Evolutionary conservation across 2,888 invertebrate genomes (phyloP), one percentile per base, ranked within the genome.

Genomic region (Philaethria dido): DNA sequence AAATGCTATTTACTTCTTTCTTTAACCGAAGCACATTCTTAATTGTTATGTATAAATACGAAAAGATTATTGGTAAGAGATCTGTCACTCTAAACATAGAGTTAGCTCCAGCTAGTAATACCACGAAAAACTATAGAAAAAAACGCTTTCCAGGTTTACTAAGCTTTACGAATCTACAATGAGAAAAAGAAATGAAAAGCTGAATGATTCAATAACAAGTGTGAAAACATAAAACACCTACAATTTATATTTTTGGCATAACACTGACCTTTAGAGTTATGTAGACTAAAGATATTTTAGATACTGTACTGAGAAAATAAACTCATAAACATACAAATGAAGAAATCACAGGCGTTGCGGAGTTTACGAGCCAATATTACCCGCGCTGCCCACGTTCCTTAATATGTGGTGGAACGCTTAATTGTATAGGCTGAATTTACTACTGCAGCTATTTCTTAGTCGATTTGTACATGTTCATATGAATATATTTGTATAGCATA

Each of bases 241-340:
- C 39, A 64, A 13, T 3, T 1, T 45, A 33, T 64, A 66, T 64
- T 69, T 66, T 54, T 50, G 61, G 55, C 63, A 60, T 63, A 60
- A 92, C 87, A 70, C 60, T 66, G 55, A 52, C 57, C 61, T 64
- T 48, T 60, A 22, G 25, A 18, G 44, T 54, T 52, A 52, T 45
- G 54, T 55, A 57, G 60, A 63, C 55, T 47, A 48, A 11, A 63
- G 42, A 52, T 69, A 69, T 66, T 71, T 70, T 63, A 63, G 67
- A 66, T 62, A 64, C 52, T 64, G 52, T 36, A 62, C 47, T 63
- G 36, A 54, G 62, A 60, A 59, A 63, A 54, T 60, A 65, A 62
- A 68, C 54, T 68, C 18, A 54, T 44, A 70, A 68, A 67, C 55
- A 57, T 63, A 42, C 44, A 65, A 64, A 67, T 64, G 45, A 39